These are phyloP conservation scores for Diarsia brunnea DNA, from an alignment of 2,888 invertebrate genomes.

Conservation along the genomic window DNA sequence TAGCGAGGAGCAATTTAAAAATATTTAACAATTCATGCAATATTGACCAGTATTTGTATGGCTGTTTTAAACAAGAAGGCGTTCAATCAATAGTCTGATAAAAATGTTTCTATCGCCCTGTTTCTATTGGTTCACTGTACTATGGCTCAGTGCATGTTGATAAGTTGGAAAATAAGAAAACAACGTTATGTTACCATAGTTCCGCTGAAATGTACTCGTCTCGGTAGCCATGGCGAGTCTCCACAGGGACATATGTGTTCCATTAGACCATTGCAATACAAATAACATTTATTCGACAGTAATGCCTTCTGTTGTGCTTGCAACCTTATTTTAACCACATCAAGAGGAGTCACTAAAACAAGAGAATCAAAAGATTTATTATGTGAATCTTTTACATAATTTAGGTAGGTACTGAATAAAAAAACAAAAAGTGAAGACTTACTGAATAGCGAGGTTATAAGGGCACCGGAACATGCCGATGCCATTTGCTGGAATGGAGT, in stretches of 20 bases:
- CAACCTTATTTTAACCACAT: conserved; percentile 99
- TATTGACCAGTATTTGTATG: neutral
- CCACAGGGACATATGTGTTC: conserved; percentile 98
- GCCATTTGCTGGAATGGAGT: conserved; percentile 95
- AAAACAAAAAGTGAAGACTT: conserved; percentile 75
- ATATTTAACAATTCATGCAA: neutral
- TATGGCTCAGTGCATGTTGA: neutral
- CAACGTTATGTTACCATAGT: conserved; percentile 90
- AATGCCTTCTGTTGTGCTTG: conserved; percentile 98
- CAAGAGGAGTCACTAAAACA: conserved; percentile 98
- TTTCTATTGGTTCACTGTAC: no score
- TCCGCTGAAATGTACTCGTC: conserved; percentile 94
- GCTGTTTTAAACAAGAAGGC: neutral
- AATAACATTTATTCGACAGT: conserved; percentile 96
- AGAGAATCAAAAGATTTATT: conserved; percentile 8
- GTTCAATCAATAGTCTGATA: neutral
- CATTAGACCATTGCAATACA: conserved; percentile 99
- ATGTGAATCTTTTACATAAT: neutral
- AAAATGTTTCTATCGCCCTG: neutral
- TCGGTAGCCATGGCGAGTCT: conserved; percentile 91
- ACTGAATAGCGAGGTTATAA: conserved; percentile 97
- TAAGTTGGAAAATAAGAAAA: neutral
- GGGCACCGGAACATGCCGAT: conserved; percentile 96
- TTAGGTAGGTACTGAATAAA: neutral
- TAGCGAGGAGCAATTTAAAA: neutral